Evolutionary conservation across 2,113 vertebrate genomes (phyloP), one percentile per base, ranked within the genome.

Genomic region (Cryptomyrus ogoouensis): DNA sequence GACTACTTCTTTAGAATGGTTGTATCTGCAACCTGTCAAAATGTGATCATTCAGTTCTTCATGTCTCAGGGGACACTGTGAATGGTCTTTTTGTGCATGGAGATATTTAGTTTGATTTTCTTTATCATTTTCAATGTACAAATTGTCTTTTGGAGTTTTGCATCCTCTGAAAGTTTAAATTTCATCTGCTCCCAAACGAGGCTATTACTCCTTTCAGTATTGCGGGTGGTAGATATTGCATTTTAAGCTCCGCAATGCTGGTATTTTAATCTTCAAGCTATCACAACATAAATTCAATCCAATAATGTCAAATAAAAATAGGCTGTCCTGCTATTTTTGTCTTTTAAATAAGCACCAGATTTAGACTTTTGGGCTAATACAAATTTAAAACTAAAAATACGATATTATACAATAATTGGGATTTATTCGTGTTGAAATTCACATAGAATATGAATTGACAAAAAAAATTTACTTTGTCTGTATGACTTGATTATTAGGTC

Each of bases 81-180:
- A 35, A 47, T 87, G 85, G 50, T 31, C 27, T 53, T 53, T 39
- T 50, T 87, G 56, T 89, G 62, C 46, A 31, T 74, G 39, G 53
- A 56, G 58, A 21, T 77, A 50, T 74, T 35, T 70, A 31, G n/a
- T 13, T 70, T 31, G 62, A 70, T 70, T 31, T 70, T 15, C 39
- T 44, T 88, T 58, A 31, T 12, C 39, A 46, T 44, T 46, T 39
- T 46, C 39, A 47, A 74, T 52, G 44, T 42, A 46, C 62, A 74
- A 49, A 49, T 47, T 49, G 24, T 27, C 15, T 88, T 88, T 35
- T 74, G 24, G n/a, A 49, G 66, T 89, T 31, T 31, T 49, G 39
- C 44, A 50, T 52, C 66, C 46, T 77, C 44, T 89, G 44, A 27
- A 47, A 74, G n/a, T 50, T 89, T 89, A 70, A 88, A 84, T 46